Conservation (phyloP, 2,113 vertebrate species). For the Eupsittula cactorum region DNA sequence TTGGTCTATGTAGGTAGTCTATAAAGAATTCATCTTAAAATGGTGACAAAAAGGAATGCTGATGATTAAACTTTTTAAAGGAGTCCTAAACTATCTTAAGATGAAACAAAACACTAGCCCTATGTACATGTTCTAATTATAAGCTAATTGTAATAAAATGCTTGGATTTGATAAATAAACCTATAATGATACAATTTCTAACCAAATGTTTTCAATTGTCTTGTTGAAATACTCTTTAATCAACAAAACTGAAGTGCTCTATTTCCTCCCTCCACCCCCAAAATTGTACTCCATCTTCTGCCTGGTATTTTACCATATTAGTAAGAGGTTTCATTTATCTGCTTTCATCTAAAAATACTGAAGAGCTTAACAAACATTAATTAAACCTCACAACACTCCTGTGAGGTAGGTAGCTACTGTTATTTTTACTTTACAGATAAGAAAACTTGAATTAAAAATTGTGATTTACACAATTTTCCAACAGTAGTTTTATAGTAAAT, state of each 20-base stretch:
- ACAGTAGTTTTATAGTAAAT: not conserved
- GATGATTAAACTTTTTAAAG: conserved; percentile 31
- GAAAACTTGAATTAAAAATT: conserved; percentile 11
- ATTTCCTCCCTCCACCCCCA: not conserved
- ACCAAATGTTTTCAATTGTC: not conserved
- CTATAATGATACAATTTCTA: not conserved
- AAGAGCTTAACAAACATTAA: conserved; percentile 30
- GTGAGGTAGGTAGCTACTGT: conserved; percentile 16
- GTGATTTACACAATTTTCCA: not conserved
- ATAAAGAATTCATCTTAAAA: conserved; percentile 27
- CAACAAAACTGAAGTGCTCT: not conserved
- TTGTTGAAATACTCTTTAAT: not conserved
- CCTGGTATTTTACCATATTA: not conserved
- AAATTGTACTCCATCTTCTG: not conserved
- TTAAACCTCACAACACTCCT: conserved; percentile 13
- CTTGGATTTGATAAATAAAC: not conserved
- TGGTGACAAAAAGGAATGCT: conserved; percentile 19
- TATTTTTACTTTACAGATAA: conserved; percentile 34
- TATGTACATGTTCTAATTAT: not conserved
- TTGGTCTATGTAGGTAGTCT: not conserved
- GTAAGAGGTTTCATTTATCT: conserved; percentile 11
- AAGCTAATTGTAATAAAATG: not conserved
- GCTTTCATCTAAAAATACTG: conserved; percentile 23
- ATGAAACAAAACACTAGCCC: not conserved
- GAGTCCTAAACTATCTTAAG: not conserved